These are phyloP conservation scores for Micoletzkya japonica DNA, from an alignment of 2,888 invertebrate genomes.

Conservation along the genomic window DNA sequence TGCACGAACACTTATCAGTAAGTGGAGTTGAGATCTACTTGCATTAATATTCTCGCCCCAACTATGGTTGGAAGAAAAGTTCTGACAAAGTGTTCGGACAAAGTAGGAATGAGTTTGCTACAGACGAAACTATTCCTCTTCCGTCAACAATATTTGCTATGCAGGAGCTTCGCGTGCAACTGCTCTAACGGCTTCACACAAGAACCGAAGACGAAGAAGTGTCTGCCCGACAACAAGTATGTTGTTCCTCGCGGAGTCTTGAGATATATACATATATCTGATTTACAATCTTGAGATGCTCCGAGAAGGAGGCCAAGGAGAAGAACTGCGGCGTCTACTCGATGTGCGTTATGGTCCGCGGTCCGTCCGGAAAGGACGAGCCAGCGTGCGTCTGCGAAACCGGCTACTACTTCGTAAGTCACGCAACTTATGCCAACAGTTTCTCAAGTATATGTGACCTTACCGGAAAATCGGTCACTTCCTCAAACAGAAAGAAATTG, in stretches of 20 bases:
- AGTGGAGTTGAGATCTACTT: not conserved
- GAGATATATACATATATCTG: not conserved
- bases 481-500: not conserved
- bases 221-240: conserved; percentile 24
- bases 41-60: not conserved
- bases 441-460: too few species aligned
- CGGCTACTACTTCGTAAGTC: conserved; percentile 15
- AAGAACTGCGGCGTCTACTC: conserved; percentile 18
- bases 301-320: not conserved
- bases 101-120: too few species aligned
- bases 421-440: not conserved
- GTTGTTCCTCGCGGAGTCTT: not conserved
- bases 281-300: not conserved
- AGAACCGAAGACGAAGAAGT: conserved; percentile 19
- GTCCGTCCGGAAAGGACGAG: conserved; percentile 5
- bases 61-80: too few species aligned
- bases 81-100: too few species aligned
- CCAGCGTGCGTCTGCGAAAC: conserved; percentile 29
- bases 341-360: conserved; percentile 15
- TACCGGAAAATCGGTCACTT: too few species aligned
- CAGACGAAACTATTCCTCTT: too few species aligned
- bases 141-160: too few species aligned
- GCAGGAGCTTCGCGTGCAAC: conserved; percentile 24
- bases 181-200: conserved; percentile 20
- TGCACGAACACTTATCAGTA: conserved; percentile 25